Conservation (phyloP, 2,888 invertebrate genomes). For the Malacosoma neustria region DNA sequence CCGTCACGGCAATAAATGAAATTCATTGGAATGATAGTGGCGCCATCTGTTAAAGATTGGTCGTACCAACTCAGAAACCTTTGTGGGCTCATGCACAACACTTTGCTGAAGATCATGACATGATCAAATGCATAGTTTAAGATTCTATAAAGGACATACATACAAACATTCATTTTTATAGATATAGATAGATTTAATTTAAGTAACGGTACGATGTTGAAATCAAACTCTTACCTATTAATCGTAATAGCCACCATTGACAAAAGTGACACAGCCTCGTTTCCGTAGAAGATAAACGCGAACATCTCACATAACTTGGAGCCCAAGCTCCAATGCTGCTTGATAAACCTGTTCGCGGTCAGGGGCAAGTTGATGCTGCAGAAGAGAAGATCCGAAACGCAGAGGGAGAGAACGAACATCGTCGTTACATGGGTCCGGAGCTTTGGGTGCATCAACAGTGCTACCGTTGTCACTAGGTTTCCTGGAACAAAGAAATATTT, state of each 20-base stretch:
- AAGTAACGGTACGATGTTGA: too few relatives aligned
- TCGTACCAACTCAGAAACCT: too few relatives aligned
- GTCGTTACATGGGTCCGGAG: slow-evolving; percentile 89
- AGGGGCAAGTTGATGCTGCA: slow-evolving; percentile 89
- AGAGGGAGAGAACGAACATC: slow-evolving; percentile 89
- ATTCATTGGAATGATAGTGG: too few relatives aligned
- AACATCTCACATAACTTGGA: slow-evolving; percentile 86
- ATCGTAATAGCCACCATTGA: slow-evolving; percentile 94
- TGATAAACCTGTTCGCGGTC: slow-evolving; percentile 87
- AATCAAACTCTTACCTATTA: slow-evolving; percentile 83
- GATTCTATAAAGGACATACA: too few relatives aligned
- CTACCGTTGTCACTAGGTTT: slow-evolving; percentile 87
- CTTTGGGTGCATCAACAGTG: slow-evolving; percentile 84
- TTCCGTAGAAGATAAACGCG: slow-evolving; percentile 92
- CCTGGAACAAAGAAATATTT: slow-evolving; percentile 71
- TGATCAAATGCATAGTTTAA: too few relatives aligned
- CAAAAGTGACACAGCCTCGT: slow-evolving; percentile 89
- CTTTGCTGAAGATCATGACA: too few relatives aligned
- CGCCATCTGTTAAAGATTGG: too few relatives aligned
- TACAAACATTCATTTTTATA: too few relatives aligned
- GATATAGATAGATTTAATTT: too few relatives aligned
- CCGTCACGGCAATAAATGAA: too few relatives aligned
- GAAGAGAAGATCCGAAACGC: slow-evolving; percentile 90
- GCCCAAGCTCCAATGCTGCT: slow-evolving; percentile 88
- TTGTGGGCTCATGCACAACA: too few relatives aligned